A percentile compares a stretch with the other conserved stretches of the same genome.
phyloP scores from a whole-genome alignment of 2,113 vertebrate species.

The Clarias magur region DNA sequence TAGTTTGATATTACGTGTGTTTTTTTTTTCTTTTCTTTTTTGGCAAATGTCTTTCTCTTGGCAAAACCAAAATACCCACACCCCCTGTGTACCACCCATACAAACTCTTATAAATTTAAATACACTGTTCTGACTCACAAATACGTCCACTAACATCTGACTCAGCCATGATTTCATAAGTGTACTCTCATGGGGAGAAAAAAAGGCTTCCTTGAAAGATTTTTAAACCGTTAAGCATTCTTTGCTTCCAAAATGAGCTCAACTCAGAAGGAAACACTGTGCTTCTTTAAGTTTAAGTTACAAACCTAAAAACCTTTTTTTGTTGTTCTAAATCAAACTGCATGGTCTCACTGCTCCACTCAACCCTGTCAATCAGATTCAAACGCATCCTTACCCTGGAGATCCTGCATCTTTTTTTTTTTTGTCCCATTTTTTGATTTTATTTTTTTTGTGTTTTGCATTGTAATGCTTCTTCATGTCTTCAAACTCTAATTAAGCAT shows the following conservation, averaged over 20 bases:
- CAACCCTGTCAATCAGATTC: background rate
- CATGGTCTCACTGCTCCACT: background rate
- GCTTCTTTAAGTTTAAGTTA: background rate
- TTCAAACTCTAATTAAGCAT: background rate
- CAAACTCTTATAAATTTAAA: slow-evolving; percentile 27
- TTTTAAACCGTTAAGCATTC: background rate
- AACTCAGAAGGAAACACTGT: background rate
- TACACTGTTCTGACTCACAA: slow-evolving; percentile 23
- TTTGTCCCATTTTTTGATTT: background rate
- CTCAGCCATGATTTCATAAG: slow-evolving; percentile 26
- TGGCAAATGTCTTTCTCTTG: background rate
- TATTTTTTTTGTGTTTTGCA: background rate
- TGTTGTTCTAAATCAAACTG: background rate
- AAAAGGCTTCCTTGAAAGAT: background rate
- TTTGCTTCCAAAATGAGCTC: background rate
- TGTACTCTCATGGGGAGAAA: background rate
- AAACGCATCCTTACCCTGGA: background rate
- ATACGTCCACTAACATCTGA: slow-evolving; percentile 9
- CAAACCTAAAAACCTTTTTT: background rate
- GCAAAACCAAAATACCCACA: slow-evolving; percentile 9
- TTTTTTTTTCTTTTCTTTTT: background rate
- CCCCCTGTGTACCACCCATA: slow-evolving; percentile 24
- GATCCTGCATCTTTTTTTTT: background rate
- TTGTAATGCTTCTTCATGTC: background rate
- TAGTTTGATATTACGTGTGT: background rate